Evolutionary conservation across 1,140 invertebrate species (phyloP).

Genomic region (Trinorchestia longiramus): DNA sequence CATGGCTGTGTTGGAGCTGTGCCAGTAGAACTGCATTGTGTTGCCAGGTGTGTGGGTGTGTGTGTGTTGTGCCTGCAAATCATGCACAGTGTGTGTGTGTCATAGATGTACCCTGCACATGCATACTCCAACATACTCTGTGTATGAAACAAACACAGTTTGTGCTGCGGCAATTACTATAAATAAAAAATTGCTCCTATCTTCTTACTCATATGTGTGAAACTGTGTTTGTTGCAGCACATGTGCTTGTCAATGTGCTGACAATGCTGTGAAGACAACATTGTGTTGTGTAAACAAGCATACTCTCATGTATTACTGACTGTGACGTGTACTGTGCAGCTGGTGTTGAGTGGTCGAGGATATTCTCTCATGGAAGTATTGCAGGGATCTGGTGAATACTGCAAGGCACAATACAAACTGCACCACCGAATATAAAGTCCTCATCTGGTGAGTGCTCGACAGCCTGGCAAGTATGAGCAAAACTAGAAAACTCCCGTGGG

Average conservation of each 20-base stretch:
- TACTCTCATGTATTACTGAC: background rate
- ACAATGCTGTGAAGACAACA: no score
- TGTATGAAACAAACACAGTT: no score
- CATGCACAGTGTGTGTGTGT: background rate
- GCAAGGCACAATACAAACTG: conserved; percentile 66
- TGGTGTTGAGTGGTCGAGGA: conserved; percentile 67
- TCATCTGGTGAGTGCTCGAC: conserved; percentile 60
- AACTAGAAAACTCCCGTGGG: no score
- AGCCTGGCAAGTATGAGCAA: no score
- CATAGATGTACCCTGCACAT: no score
- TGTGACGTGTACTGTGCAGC: conserved; percentile 45
- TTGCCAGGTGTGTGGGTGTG: background rate
- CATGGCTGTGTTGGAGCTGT: background rate
- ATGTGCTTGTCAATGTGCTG: no score
- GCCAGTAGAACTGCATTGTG: background rate
- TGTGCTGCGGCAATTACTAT: no score
- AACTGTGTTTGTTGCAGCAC: no score
- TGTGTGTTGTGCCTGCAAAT: background rate
- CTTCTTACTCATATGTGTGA: no score
- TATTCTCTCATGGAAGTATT: conserved; percentile 67
- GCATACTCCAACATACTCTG: no score
- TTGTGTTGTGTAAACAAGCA: no score
- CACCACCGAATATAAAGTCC: background rate
- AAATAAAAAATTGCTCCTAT: no score
- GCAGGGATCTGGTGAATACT: conserved; percentile 66